Conservation (phyloP, 2,797 vertebrate genomes). For the Chelon labrosus region DNA sequence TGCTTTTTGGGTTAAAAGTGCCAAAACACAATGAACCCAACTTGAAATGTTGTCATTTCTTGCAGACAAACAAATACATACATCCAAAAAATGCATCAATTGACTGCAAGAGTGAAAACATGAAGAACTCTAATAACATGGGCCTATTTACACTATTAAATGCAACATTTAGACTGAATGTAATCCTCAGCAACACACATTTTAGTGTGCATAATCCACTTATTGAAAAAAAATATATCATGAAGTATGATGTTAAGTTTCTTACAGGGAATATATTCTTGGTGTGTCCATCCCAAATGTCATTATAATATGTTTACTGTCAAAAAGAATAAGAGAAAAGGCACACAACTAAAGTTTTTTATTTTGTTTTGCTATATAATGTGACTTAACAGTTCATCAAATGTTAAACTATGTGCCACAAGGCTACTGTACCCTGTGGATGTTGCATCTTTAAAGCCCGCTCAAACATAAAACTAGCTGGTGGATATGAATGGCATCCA, state of each 20-base stretch:
- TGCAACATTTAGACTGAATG: background rate
- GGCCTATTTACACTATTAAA: background rate
- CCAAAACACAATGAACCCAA: background rate
- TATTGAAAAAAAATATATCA: too few species aligned
- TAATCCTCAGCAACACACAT: background rate
- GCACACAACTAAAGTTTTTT: background rate
- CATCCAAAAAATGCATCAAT: background rate
- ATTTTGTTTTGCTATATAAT: background rate
- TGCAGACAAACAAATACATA: too few species aligned
- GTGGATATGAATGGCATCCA: slow-evolving; percentile 18
- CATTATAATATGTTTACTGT: background rate
- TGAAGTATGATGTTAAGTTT: background rate
- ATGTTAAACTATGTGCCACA: background rate
- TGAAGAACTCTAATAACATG: background rate
- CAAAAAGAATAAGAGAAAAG: background rate
- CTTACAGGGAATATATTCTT: background rate
- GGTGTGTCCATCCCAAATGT: background rate
- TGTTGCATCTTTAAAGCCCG: background rate
- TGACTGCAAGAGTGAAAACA: background rate
- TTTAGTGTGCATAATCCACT: background rate
- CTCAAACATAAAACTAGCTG: background rate
- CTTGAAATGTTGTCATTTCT: background rate
- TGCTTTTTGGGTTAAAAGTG: slow-evolving; percentile 2
- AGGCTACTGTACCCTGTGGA: background rate
- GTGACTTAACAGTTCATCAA: background rate